Evolutionary conservation across 92 coral and sea anemone species (phyloP).

Genomic region (Isaurus tuberculatus): DNA sequence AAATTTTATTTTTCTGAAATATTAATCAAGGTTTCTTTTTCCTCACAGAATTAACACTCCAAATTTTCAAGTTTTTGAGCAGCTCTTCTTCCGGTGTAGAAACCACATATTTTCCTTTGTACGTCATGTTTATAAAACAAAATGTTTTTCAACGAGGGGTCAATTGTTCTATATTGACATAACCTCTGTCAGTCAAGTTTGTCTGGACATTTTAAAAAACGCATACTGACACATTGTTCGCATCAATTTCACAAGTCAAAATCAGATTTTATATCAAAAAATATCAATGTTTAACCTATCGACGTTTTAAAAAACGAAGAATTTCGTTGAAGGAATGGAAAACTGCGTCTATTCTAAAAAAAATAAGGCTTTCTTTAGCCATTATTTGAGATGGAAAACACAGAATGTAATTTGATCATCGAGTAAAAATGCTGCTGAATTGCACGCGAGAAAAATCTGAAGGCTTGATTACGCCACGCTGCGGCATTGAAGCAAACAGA

Average conservation of each 20-base stretch:
- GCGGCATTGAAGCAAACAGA: not conserved
- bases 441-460: slow-evolving; percentile 33
- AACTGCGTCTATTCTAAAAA: not conserved
- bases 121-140: not conserved
- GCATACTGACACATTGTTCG: slow-evolving; percentile 40
- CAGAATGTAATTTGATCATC: slow-evolving; percentile 28
- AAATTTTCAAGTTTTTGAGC: too few relatives aligned
- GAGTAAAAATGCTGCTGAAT: not conserved
- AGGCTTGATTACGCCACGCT: slow-evolving; percentile 38
- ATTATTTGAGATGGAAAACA: not conserved
- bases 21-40: too few relatives aligned
- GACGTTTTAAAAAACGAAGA: not conserved
- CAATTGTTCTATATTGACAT: not conserved
- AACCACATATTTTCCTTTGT: not conserved
- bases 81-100: too few relatives aligned
- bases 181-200: not conserved
- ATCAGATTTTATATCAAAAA: not conserved
- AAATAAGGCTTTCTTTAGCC: not conserved
- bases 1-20: too few relatives aligned
- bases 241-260: slow-evolving; percentile 2
- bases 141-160: not conserved
- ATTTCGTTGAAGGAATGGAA: not conserved
- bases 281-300: not conserved
- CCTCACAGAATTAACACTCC: too few relatives aligned
- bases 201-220: not conserved